Conservation (phyloP, 2,797 vertebrate species). For the Thalassophryne amazonica region DNA sequence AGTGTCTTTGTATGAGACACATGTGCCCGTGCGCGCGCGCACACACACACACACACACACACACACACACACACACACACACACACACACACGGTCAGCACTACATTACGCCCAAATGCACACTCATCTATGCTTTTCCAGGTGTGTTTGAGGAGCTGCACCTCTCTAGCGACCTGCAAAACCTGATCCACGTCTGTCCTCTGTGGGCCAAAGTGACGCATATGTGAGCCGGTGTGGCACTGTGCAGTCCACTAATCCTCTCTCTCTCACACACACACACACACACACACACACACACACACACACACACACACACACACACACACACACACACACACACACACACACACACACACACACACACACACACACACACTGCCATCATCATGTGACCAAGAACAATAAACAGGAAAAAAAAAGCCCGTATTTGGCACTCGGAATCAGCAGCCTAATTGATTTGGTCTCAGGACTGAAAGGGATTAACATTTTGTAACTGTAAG, state of each 20-base stretch:
- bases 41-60: slow-evolving; percentile 39
- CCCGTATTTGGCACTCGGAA: not conserved
- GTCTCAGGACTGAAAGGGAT: slow-evolving; percentile 10
- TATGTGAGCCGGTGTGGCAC: slow-evolving; percentile 14
- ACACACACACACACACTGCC: too few relatives aligned
- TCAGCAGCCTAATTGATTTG: slow-evolving; percentile 21
- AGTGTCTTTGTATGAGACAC: slow-evolving; percentile 24
- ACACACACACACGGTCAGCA: slow-evolving; percentile 32
- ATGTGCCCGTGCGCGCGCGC: slow-evolving; percentile 18
- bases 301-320: not conserved
- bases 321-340: too few relatives aligned
- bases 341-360: not conserved
- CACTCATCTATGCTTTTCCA: slow-evolving; percentile 45
- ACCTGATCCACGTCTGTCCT: slow-evolving; percentile 69
- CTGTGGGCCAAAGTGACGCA: slow-evolving; percentile 23
- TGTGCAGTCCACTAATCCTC: slow-evolving; percentile 5
- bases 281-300: too few relatives aligned
- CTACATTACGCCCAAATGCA: slow-evolving; percentile 14
- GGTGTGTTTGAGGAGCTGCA: slow-evolving; percentile 56
- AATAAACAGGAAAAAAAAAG: too few relatives aligned
- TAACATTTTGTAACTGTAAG: slow-evolving; percentile 16
- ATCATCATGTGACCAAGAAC: too few relatives aligned
- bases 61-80: slow-evolving; percentile 18
- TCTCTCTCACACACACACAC: not conserved
- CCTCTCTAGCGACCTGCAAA: slow-evolving; percentile 69